phyloP scores from a whole-genome alignment of 2,888 invertebrate genomes.

The Anthophora plumipes region DNA sequence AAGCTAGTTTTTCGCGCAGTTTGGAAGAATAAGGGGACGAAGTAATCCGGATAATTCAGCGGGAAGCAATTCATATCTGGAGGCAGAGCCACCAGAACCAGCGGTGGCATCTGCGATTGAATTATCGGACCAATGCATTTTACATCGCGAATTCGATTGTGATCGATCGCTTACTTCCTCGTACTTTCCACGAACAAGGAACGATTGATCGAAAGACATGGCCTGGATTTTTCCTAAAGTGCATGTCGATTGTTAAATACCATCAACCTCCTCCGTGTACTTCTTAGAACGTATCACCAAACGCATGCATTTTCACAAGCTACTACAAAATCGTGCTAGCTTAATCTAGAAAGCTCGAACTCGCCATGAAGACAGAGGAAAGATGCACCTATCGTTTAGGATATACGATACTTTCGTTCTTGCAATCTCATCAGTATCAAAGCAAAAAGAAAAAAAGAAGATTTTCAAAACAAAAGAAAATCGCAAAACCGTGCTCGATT shows the following conservation, averaged over 20 bases:
- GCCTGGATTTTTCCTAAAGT: slow-evolving; percentile 50
- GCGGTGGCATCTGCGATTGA: slow-evolving; percentile 40
- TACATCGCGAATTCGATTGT: slow-evolving; percentile 59
- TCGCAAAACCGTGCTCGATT: background rate
- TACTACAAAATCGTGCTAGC: no score
- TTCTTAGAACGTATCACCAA: no score
- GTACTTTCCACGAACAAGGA: slow-evolving; percentile 24
- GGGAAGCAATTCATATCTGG: slow-evolving; percentile 33
- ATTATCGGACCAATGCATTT: slow-evolving; percentile 65
- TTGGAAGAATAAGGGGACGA: background rate
- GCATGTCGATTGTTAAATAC: slow-evolving; percentile 54
- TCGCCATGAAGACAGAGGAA: background rate
- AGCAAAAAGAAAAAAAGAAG: no score
- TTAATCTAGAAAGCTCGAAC: no score
- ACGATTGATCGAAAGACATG: slow-evolving; percentile 55
- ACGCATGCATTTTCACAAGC: no score
- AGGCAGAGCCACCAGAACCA: background rate
- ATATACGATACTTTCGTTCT: no score
- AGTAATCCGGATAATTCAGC: slow-evolving; percentile 19
- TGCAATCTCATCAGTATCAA: no score
- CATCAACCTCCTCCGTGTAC: no score
- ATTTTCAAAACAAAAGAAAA: no score
- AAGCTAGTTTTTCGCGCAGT: background rate
- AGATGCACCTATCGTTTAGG: no score
- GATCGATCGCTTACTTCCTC: slow-evolving; percentile 57